These are phyloP conservation scores for Onychomys arenicola DNA, from an alignment of 2,797 vertebrate genomes.

Conservation along the genomic window DNA sequence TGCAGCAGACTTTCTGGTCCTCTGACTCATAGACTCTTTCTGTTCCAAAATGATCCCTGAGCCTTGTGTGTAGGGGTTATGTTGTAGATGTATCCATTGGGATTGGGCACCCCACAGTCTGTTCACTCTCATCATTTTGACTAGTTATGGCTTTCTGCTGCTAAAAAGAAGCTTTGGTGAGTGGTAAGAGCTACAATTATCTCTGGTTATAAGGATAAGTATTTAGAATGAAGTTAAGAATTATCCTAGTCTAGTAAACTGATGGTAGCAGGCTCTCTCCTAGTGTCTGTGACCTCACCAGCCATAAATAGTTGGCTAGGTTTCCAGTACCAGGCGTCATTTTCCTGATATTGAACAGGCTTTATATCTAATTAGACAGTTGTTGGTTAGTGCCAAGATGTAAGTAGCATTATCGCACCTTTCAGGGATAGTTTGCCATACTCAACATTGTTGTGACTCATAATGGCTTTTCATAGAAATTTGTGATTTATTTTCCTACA, in stretches of 20 bases:
- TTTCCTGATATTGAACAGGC: neutral
- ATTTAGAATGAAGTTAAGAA: neutral
- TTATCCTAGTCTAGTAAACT: neutral
- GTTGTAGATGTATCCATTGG: neutral
- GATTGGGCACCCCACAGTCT: neutral
- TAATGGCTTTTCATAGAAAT: neutral
- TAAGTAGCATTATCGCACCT: neutral
- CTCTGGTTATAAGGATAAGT: neutral
- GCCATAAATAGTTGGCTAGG: neutral
- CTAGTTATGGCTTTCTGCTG: neutral
- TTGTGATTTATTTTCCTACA: neutral
- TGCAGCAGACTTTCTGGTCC: neutral
- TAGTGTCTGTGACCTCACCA: neutral
- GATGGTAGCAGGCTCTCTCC: neutral
- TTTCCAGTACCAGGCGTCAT: neutral
- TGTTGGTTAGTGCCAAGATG: neutral
- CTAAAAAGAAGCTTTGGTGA: neutral
- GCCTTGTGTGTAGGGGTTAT: neutral
- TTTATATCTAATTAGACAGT: neutral
- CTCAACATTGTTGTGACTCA: neutral
- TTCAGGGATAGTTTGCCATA: neutral
- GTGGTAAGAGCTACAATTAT: neutral
- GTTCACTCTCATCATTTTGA: neutral
- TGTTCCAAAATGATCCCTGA: neutral
- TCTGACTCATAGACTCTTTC: neutral